phyloP scores from a whole-genome alignment of 2,888 invertebrate genomes.

The Leptinotarsa rubiginosa region DNA sequence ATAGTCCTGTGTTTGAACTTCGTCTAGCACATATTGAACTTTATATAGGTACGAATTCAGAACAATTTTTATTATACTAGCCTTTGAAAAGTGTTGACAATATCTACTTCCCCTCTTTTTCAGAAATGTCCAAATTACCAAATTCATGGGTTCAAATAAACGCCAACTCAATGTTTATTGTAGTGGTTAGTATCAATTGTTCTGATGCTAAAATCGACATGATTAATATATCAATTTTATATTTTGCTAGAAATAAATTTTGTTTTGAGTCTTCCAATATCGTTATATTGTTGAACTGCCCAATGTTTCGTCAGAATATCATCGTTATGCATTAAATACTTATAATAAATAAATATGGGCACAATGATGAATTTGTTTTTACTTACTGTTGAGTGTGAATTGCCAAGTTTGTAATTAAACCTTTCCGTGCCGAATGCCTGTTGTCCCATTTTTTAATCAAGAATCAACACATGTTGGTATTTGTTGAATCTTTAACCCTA shows the following conservation, averaged over 20 bases:
- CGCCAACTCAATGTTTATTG: too few species aligned
- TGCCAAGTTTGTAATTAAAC: too few species aligned
- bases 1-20: conserved; percentile 49
- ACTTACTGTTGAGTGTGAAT: background rate
- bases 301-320: conserved; percentile 25
- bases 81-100: background rate
- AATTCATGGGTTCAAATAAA: too few species aligned
- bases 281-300: conserved; percentile 34
- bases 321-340: conserved; percentile 24
- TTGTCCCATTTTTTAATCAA: too few species aligned
- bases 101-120: background rate
- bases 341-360: background rate
- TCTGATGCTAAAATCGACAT: too few species aligned
- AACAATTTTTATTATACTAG: conserved; percentile 12
- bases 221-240: background rate
- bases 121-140: background rate
- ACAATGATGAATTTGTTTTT: background rate
- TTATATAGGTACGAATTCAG: conserved; percentile 1
- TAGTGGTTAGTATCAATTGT: too few species aligned
- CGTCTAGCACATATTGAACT: background rate
- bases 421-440: too few species aligned
- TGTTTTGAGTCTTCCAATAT: conserved; percentile 16
- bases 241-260: conserved; percentile 9
- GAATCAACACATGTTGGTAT: too few species aligned
- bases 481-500: background rate